Base-by-base conservation (phyloP, 2,113 vertebrate genomes). In the Menidia beryllina region DNA sequence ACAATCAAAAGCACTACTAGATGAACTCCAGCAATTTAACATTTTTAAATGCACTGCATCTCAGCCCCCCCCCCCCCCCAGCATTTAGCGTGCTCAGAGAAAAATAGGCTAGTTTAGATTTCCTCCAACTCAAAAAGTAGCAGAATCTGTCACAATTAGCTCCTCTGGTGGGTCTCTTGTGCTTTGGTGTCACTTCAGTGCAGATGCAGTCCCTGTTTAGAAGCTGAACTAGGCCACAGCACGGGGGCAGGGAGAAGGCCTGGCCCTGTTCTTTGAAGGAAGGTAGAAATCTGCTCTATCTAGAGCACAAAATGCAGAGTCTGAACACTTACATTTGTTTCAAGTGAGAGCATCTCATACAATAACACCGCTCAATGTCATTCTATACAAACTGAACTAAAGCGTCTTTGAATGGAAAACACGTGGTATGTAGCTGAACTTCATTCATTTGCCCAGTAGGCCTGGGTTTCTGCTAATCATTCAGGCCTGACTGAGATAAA, bases 211-310 rank as follows among this genome's bases (percentile, higher is more conserved):
- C 83, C 38, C 66, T 60, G 83, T 75, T 64, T 52, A 81, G 82
- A 69, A 65, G 76, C 55, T 56, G 68, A 86, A 86, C 67, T 85
- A 72, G 89, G 85, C 57, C 89, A 76, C 62, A 25, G 79, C 85
- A 62, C 81, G 73, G 77, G 73, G 60, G 59, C 81, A 75, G 77
- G 73, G 60, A 82, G 77, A 58, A 77, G 77, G 68, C 76, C 84
- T 82, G 81, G 54, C 86, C 86, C 49, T 38, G 17, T 77, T 88
- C 81, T 77, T 50, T 17, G 64, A 72, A 20, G 50, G 43, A 82
- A 72, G 72, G 50, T 43, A 20, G 1, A 43, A 52, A 43, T 54
- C 68, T 17, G 72, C 51, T 60, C 57, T 21, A 56, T 73, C 24
- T 59, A 60, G 23, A 74, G 20, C 59, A 36, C 12, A 48, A 4